Conservation (phyloP, 1,140 invertebrate species). For the Leptinotarsa defecta region DNA sequence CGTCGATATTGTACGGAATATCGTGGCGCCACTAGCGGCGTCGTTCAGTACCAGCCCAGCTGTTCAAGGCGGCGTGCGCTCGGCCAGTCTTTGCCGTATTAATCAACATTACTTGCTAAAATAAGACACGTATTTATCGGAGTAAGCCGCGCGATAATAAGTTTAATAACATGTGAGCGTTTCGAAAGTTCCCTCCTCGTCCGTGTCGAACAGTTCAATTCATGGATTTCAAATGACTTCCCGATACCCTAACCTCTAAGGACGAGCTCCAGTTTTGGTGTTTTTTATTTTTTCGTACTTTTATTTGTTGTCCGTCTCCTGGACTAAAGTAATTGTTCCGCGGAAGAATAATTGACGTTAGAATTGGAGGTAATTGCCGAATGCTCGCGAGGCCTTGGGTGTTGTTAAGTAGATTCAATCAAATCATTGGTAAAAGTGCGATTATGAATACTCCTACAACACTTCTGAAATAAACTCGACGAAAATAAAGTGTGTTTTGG, state of each 20-base stretch:
- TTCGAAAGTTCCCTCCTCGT: background rate
- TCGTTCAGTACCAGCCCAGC: conserved; percentile 37
- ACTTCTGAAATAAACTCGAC: conserved; percentile 21
- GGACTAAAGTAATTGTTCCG: background rate
- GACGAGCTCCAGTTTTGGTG: conserved; percentile 8
- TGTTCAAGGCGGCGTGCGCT: conserved; percentile 34
- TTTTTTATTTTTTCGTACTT: conserved; percentile 11
- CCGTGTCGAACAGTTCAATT: background rate
- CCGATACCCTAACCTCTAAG: conserved; percentile 13
- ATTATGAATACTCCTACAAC: conserved; percentile 25
- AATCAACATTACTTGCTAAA: conserved; percentile 22
- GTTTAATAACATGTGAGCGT: conserved; percentile 12
- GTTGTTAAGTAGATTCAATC: conserved; percentile 9
- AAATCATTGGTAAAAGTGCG: conserved; percentile 16
- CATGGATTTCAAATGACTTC: background rate
- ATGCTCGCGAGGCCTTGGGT: conserved; percentile 13
- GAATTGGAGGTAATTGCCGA: background rate
- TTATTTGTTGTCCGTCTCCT: background rate
- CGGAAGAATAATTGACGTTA: background rate
- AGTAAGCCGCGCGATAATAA: background rate
- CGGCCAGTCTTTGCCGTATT: conserved; percentile 22
- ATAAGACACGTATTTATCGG: conserved; percentile 8
- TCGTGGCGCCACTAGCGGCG: conserved; percentile 34
- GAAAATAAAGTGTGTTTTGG: conserved; percentile 20
- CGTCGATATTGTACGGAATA: conserved; percentile 14